Evolutionary conservation across 2,888 invertebrate genomes (phyloP).

Genomic region (Chrysotoxum bicinctum): DNA sequence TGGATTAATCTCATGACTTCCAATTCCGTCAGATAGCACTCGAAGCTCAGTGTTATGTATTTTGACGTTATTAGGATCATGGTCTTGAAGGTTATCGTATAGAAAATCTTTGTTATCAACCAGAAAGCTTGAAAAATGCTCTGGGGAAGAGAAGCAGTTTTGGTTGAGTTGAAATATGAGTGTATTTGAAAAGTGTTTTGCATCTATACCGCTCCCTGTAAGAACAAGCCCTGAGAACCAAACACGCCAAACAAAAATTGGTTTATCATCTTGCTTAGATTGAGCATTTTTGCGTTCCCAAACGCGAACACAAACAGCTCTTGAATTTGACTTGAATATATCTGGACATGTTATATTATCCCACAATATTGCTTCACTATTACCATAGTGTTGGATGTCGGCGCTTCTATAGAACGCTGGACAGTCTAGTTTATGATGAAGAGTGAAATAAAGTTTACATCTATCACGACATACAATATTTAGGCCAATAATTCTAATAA

Average conservation of each 20-base stretch:
- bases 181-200: constrained; percentile 81
- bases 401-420: constrained; percentile 91
- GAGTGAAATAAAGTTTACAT: constrained; percentile 88
- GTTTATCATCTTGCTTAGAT: constrained; percentile 82
- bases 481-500: constrained; percentile 88
- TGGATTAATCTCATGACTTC: constrained; percentile 10
- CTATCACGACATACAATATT: constrained; percentile 82
- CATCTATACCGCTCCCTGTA: constrained; percentile 73
- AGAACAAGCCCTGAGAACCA: constrained; percentile 92
- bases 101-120: constrained; percentile 47
- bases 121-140: constrained; percentile 76
- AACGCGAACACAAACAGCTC: constrained; percentile 79
- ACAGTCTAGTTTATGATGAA: constrained; percentile 91
- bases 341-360: constrained; percentile 88
- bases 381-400: constrained; percentile 48
- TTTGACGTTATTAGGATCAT: constrained; percentile 47
- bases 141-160: constrained; percentile 89
- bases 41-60: constrained; percentile 34
- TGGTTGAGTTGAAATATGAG: constrained; percentile 94
- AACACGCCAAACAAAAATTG: constrained; percentile 91
- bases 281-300: constrained; percentile 76
- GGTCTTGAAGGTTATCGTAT: constrained; percentile 39
- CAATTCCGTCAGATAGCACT: constrained; percentile 17
- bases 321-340: constrained; percentile 82
- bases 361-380: constrained; percentile 88